These are phyloP conservation scores for Phorcus lineatus DNA, from an alignment of 2,888 invertebrate species.

Conservation along the genomic window DNA sequence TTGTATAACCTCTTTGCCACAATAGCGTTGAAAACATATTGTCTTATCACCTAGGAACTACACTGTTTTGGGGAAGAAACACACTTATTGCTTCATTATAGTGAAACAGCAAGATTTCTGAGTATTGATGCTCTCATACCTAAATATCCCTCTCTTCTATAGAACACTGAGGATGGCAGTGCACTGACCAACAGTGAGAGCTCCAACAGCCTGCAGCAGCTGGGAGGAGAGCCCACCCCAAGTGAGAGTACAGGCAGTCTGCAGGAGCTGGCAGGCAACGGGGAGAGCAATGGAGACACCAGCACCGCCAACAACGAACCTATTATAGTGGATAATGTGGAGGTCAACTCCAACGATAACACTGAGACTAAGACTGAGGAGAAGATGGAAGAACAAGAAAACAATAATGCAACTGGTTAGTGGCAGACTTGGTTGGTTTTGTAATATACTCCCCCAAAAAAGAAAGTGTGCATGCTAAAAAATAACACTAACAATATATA, in stretches of 20 bases:
- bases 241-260: slow-evolving; percentile 55
- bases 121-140: too few relatives aligned
- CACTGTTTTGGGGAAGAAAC: too few relatives aligned
- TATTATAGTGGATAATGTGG: slow-evolving; percentile 16
- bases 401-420: slow-evolving; percentile 46
- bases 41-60: too few relatives aligned
- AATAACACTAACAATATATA: too few relatives aligned
- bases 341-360: slow-evolving; percentile 40
- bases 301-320: slow-evolving; percentile 4
- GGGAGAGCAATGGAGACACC: slow-evolving; percentile 24
- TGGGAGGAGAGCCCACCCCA: not conserved
- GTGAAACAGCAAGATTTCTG: too few relatives aligned
- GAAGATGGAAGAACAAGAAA: slow-evolving; percentile 37
- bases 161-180: not conserved
- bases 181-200: slow-evolving; percentile 42
- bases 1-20: too few relatives aligned
- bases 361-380: slow-evolving; percentile 42
- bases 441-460: too few relatives aligned
- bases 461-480: too few relatives aligned
- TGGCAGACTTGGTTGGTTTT: not conserved
- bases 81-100: too few relatives aligned
- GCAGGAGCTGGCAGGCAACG: slow-evolving; percentile 26
- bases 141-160: too few relatives aligned
- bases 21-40: too few relatives aligned
- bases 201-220: slow-evolving; percentile 36